These are phyloP conservation scores for Drosophila mayri DNA, from an alignment of 1,140 invertebrate species.

Conservation along the genomic window DNA sequence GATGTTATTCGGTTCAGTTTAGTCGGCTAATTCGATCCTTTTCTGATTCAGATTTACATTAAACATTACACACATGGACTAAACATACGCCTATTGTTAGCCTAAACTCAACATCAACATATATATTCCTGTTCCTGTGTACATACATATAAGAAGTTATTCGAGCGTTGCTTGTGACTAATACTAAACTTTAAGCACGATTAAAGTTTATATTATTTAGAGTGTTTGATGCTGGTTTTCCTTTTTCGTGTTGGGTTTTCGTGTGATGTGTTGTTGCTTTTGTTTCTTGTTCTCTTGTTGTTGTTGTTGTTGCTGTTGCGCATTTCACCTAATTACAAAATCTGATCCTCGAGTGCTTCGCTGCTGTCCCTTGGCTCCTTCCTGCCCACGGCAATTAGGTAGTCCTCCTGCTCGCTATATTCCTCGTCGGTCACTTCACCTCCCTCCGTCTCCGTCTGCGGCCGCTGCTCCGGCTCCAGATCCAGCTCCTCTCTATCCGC, in stretches of 20 bases:
- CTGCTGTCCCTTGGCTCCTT: conserved; percentile 40
- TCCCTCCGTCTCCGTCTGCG: conserved; percentile 18
- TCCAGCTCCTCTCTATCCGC: conserved; percentile 18
- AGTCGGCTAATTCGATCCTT: conserved; percentile 13
- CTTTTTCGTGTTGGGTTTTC: conserved; percentile 15
- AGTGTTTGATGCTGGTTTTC: conserved; percentile 36
- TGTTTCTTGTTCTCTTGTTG: conserved; percentile 38
- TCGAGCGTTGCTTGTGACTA: conserved; percentile 56
- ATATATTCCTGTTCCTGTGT: conserved; percentile 53
- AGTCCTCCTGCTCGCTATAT: conserved; percentile 66
- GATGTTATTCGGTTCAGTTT: conserved; percentile 5
- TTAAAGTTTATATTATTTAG: conserved; percentile 76
- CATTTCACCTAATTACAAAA: conserved; percentile 82
- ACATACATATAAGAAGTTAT: conserved; percentile 45
- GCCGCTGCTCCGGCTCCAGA: conserved; percentile 35
- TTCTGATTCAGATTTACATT: conserved; percentile 47
- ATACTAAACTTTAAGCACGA: conserved; percentile 74
- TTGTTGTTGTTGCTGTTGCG: conserved; percentile 56
- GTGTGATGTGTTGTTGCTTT: conserved; percentile 46
- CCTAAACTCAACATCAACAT: conserved; percentile 74
- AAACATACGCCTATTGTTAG: conserved; percentile 71
- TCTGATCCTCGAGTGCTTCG: conserved; percentile 60
- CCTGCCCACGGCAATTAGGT: conserved; percentile 67
- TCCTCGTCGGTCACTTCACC: conserved; percentile 43
- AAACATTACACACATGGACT: conserved; percentile 69